Conservation (phyloP, 1,140 invertebrate genomes). For the Megathymus violae region DNA sequence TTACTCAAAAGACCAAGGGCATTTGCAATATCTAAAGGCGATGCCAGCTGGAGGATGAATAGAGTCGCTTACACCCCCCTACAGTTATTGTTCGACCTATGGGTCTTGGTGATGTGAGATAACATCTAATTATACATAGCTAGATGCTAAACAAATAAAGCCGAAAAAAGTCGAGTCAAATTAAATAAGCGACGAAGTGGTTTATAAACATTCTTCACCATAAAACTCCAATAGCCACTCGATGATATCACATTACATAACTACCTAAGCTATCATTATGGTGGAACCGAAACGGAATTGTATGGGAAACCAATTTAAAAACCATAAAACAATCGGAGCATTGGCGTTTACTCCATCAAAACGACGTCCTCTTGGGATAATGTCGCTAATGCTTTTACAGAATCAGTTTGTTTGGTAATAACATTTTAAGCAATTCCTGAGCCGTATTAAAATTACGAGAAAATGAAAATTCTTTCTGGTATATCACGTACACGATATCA, state of each 20-base stretch:
- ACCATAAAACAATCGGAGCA: conserved; percentile 14
- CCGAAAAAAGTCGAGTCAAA: conserved; percentile 8
- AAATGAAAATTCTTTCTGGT: too few species aligned
- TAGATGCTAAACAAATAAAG: too few species aligned
- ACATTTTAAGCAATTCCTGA: conserved; percentile 1
- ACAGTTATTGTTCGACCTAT: too few species aligned
- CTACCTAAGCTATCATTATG: background rate
- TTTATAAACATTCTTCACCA: conserved; percentile 10
- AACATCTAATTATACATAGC: too few species aligned
- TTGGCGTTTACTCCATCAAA: conserved; percentile 4
- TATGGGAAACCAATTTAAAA: conserved; percentile 19
- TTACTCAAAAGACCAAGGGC: too few species aligned
- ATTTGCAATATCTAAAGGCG: too few species aligned
- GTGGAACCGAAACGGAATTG: background rate
- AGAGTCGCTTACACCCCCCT: too few species aligned
- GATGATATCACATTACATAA: conserved; percentile 5
- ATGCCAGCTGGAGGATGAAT: too few species aligned
- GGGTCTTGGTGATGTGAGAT: too few species aligned
- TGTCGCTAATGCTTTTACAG: conserved; percentile 6
- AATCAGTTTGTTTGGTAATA: conserved; percentile 1
- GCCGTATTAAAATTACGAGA: conserved; percentile 1
- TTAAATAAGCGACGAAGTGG: background rate
- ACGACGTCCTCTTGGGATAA: conserved; percentile 1
- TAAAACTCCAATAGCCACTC: conserved; percentile 5
- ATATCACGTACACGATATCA: too few species aligned